These are phyloP conservation scores for Furcula furcula DNA, from an alignment of 2,888 invertebrate species.

Conservation along the genomic window DNA sequence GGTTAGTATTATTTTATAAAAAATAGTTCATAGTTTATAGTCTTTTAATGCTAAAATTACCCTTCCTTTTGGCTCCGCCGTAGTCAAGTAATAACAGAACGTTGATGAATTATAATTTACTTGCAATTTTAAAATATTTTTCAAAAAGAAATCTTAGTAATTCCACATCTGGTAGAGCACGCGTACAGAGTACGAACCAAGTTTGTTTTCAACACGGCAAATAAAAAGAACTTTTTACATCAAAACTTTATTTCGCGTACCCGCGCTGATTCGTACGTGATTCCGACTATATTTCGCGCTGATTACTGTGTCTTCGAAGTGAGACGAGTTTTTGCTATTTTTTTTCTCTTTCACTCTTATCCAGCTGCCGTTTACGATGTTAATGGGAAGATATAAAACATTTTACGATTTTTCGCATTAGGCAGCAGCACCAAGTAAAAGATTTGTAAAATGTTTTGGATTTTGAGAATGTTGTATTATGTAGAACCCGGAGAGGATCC, in stretches of 20 bases:
- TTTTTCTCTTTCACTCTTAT: constrained; percentile 7
- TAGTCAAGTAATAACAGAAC: no score
- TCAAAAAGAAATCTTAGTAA: no score
- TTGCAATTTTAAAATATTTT: no score
- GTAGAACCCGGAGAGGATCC: no score
- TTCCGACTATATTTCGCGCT: constrained; percentile 65
- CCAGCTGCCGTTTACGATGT: constrained; percentile 1
- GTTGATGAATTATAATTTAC: no score
- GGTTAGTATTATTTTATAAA: no score
- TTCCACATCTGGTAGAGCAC: background rate
- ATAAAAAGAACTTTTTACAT: constrained; percentile 82
- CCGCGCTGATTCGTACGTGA: constrained; percentile 73
- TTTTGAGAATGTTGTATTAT: no score
- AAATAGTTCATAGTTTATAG: no score
- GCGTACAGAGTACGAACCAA: constrained; percentile 2
- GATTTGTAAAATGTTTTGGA: no score
- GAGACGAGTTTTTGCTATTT: constrained; percentile 29
- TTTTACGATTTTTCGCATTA: constrained; percentile 16
- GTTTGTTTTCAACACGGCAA: constrained; percentile 42
- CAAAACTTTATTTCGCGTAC: constrained; percentile 75
- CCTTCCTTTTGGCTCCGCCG: no score
- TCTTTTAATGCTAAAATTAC: no score
- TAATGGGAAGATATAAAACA: constrained; percentile 10
- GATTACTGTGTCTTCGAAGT: constrained; percentile 60
- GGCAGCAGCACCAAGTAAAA: no score